These are phyloP conservation scores for Octodonta nipae DNA, from an alignment of 2,888 invertebrate species.

Conservation along the genomic window DNA sequence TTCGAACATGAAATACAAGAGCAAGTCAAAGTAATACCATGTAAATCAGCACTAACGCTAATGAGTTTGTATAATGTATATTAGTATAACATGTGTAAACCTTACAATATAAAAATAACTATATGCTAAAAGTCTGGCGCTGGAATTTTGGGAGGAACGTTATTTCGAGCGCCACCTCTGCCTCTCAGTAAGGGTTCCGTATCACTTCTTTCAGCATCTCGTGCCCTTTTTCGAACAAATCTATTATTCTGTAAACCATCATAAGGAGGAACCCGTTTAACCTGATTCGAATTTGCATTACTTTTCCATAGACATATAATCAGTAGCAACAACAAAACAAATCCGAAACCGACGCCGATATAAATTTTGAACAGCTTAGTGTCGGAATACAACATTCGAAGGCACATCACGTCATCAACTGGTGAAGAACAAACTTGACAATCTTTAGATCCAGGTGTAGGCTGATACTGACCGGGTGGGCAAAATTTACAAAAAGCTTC, in stretches of 20 bases:
- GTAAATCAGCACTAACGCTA: too few species aligned
- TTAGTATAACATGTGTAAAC: too few species aligned
- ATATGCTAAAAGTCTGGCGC: conserved; percentile 19
- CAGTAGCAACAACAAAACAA: conserved; percentile 15
- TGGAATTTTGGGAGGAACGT: conserved; percentile 17
- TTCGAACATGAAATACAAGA: too few species aligned
- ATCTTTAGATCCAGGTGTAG: conserved; percentile 27
- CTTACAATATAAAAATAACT: conserved; percentile 7
- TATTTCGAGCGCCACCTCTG: conserved; percentile 4
- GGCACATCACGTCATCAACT: conserved; percentile 29
- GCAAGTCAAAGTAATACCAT: too few species aligned
- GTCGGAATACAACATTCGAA: conserved; percentile 25
- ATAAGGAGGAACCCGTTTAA: conserved; percentile 4
- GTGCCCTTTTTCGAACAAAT: conserved; percentile 8
- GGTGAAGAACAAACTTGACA: conserved; percentile 30
- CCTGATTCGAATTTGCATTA: conserved; percentile 4
- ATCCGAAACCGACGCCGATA: conserved; percentile 21
- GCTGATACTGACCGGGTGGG: conserved; percentile 31
- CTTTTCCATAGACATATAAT: conserved; percentile 16
- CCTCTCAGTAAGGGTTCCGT: conserved; percentile 13
- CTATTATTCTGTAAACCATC: conserved; percentile 16
- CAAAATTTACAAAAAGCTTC: conserved; percentile 29
- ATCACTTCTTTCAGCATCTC: conserved; percentile 14
- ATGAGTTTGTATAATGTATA: too few species aligned
- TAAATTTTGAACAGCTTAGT: conserved; percentile 23